phyloP scores from a whole-genome alignment of 2,797 vertebrate species.

The Crenichthys baileyi region DNA sequence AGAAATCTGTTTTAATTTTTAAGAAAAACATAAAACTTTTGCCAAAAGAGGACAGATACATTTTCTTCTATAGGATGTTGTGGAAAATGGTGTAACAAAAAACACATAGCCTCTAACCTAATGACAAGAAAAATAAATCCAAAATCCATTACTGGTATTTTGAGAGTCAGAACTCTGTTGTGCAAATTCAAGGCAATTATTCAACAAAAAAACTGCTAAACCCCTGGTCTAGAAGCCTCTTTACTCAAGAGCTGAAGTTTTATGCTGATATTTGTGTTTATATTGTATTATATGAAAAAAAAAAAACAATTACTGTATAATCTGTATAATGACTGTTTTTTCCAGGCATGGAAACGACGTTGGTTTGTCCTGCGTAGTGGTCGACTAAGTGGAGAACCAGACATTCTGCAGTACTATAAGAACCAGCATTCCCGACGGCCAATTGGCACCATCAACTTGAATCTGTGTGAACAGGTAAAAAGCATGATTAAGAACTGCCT shows the following conservation, averaged over 20 bases:
- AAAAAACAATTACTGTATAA: not conserved
- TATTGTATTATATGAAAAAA: not conserved
- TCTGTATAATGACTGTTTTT: not conserved
- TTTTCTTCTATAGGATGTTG: not conserved
- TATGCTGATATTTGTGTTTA: not conserved
- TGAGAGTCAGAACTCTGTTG: not conserved
- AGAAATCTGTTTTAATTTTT: too few species aligned
- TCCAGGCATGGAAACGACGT: conserved; percentile 72
- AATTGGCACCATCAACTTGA: conserved; percentile 71
- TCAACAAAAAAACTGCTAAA: not conserved
- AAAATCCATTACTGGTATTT: not conserved
- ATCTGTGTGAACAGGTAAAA: conserved; percentile 73
- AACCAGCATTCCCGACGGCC: conserved; percentile 68
- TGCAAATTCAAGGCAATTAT: not conserved
- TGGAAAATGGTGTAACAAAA: not conserved
- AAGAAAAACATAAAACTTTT: not conserved
- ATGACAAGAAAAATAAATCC: not conserved
- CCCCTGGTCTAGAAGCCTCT: not conserved
- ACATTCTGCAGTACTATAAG: conserved; percentile 74
- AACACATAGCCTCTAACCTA: not conserved
- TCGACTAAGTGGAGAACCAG: conserved; percentile 65
- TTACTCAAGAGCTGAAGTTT: not conserved
- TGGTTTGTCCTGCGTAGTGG: conserved; percentile 74
- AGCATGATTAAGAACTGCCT: not conserved
- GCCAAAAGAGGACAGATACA: not conserved